Evolutionary conservation across 2,888 invertebrate genomes (phyloP), one percentile per base, ranked within the genome.

Genomic region (Troilus luridus): DNA sequence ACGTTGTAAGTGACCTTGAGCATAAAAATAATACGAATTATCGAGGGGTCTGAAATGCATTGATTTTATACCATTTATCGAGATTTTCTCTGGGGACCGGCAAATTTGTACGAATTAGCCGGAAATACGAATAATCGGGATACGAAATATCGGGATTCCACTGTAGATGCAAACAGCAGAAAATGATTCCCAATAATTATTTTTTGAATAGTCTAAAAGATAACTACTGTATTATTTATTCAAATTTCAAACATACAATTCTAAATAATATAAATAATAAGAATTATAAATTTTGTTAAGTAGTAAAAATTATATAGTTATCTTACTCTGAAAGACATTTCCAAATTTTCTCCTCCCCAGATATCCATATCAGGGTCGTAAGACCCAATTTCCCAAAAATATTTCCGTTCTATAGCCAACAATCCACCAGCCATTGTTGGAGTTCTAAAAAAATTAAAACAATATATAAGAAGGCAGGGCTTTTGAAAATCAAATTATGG

Each of bases 391-490:
- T 99, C 97, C 97, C 98, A 99, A 95, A 98, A 99, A 95, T 98
- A 99, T 91, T 97, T 96, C 90, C 98, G 95, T 93, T 98, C 97
- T 90, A 98, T 98, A 0, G 99, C 99, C 95, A 99, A 98, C 91
- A 99, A 94, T 0, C 99, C 99, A 0, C 99, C 99, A n/a, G 99
- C 99, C 99, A 99, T 99, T 0, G 99, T 99, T 0, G 99, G 99
- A 0, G 98, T 97, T 94, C 95, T 95, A 93, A 0, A 54, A 41
- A 27, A 81, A 27, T 91, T 91, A 90, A 91, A 90, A 90, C 11
- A 17, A 81, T 85, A 90, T 41, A 41, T 77, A 77, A 77, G 19
- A 24, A 67, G 24, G 12, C 21, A 56, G 9, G 59, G 1, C 0
- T 67, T 24, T 67, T 67, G 24, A 3, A 24, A 67, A 7, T 24